Evolutionary conservation across 2,888 invertebrate species (phyloP).

Genomic region (Chelonus formosanus): DNA sequence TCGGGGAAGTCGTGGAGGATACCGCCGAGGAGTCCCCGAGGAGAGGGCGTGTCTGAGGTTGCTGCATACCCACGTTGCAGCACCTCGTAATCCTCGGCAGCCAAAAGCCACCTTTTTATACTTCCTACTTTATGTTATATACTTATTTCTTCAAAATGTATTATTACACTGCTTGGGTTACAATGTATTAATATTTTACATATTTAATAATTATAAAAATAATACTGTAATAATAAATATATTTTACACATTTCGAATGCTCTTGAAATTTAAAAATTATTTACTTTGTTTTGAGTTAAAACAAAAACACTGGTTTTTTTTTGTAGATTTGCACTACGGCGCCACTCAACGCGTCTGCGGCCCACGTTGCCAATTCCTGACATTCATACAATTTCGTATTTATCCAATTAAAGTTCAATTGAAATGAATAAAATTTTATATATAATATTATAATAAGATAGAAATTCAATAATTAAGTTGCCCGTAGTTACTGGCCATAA

Average conservation of each 20-base stretch:
- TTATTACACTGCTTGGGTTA: not conserved
- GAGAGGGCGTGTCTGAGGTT: constrained; percentile 66
- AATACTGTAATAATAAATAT: no score
- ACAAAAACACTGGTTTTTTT: constrained; percentile 32
- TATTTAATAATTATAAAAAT: not conserved
- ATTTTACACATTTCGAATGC: no score
- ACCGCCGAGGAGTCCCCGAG: constrained; percentile 62
- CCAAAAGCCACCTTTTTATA: constrained; percentile 62
- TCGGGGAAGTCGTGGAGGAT: constrained; percentile 66
- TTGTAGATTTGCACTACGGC: constrained; percentile 60
- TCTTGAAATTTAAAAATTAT: no score
- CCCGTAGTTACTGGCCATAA: no score
- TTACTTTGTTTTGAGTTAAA: constrained; percentile 19
- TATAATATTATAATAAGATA: not conserved
- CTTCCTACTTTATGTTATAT: constrained; percentile 33
- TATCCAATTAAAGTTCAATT: constrained; percentile 32
- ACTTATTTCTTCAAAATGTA: constrained; percentile 26
- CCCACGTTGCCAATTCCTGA: constrained; percentile 64
- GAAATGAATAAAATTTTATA: not conserved
- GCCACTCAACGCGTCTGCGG: constrained; percentile 66
- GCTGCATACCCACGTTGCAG: constrained; percentile 65
- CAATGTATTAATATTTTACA: no score
- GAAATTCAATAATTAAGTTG: not conserved
- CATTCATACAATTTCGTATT: constrained; percentile 63
- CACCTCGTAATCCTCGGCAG: constrained; percentile 64